A percentile compares a stretch with the other conserved stretches of the same genome.
phyloP scores from a whole-genome alignment of 2,113 vertebrate species.

The Aptenodytes forsteri region DNA sequence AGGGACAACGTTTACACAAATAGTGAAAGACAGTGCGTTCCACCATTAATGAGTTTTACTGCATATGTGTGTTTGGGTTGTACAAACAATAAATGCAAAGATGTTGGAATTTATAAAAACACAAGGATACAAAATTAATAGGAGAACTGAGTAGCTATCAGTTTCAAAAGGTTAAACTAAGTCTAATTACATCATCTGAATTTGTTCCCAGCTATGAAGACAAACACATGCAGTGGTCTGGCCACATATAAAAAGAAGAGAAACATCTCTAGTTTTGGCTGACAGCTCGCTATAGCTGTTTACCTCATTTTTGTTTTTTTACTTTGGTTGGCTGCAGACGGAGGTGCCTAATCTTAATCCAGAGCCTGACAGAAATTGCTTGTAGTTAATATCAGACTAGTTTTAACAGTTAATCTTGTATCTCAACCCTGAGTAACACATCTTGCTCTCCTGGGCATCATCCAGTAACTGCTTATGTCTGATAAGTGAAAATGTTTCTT shows the following conservation, averaged over 20 bases:
- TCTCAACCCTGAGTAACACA: not conserved
- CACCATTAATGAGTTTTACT: not conserved
- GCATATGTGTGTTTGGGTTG: not conserved
- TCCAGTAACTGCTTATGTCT: not conserved
- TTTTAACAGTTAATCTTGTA: not conserved
- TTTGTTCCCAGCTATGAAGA: slow-evolving; percentile 32
- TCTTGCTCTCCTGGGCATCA: not conserved
- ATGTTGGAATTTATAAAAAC: not conserved
- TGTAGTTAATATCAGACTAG: not conserved
- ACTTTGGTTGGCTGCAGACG: not conserved
- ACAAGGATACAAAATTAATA: not conserved
- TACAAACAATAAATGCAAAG: not conserved
- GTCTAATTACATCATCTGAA: slow-evolving; percentile 60
- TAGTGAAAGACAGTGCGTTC: not conserved
- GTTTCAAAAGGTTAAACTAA: slow-evolving; percentile 43
- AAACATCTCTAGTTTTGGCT: slow-evolving; percentile 52
- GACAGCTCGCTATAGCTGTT: slow-evolving; percentile 58
- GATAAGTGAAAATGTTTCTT: accelerated
- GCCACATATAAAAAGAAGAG: slow-evolving; percentile 55
- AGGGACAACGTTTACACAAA: not conserved
- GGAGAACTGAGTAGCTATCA: not conserved
- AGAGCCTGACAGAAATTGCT: not conserved
- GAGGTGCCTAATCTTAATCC: not conserved
- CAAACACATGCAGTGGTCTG: slow-evolving; percentile 53
- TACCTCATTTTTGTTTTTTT: not conserved